Evolutionary conservation across 92 coral and sea anemone genomes (phyloP), one percentile per base, ranked within the genome.

Genomic region (Paramuricea clavata): DNA sequence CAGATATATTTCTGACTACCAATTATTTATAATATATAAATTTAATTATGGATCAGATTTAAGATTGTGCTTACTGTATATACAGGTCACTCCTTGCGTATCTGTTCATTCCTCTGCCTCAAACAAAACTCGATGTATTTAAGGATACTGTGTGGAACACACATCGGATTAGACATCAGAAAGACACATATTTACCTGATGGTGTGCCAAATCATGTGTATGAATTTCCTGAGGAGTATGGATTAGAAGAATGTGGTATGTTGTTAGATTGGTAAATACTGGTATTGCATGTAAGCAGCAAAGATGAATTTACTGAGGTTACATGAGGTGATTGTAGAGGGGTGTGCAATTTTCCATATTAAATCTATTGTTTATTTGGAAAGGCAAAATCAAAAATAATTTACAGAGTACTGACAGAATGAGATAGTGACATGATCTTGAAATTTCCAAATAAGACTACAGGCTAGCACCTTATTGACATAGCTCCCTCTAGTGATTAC

Each of bases 231-330:
- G 33, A 74, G 17, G 62, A 74, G 17, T 74, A 74, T 74, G 81
- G 61, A 16, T 25, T 74, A 28, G 81, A 74, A 61, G 81, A 74
- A 74, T 43, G 81, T 43, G 81, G 81, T 74, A 74, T 5, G 78
- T 72, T 74, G 59, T 43, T n/a, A 57, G 19, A 61, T 6, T 19
- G 26, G 16, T 30, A 70, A 35, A 22, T 32, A 25, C 23, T 35
- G 32, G 76, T 33, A 35, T 70, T 49, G 47, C 76, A 23, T 49
- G 47, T 68, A 68, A 68, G 52, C 25, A 70, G 52, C 52, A 47
- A 47, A 1, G 13, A 9, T 9, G 52, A 12, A 47, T 47, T 5
- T 36, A 15, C 52, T 47, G 52, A 12, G 52, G 52, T 4, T 47
- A 5, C 44, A n/a, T n/a, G n/a, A n/a, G n/a, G n/a, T n/a, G n/a